Conservation (phyloP, 2,113 vertebrate genomes). For the Gobius niger region DNA sequence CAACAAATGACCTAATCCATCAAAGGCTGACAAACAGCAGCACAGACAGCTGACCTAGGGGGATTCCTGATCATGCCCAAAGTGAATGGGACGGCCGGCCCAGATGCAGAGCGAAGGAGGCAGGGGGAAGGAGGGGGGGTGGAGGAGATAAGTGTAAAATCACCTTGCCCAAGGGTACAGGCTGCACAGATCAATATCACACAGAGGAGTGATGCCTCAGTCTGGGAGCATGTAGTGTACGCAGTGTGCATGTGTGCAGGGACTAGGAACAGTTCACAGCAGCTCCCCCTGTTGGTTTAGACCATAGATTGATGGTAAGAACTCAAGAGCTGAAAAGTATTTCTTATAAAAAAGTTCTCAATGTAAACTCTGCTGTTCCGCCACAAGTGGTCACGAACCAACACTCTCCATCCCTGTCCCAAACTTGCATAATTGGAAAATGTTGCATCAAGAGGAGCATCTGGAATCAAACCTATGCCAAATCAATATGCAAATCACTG, state of each 20-base stretch:
- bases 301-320: too few species aligned
- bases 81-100: conserved; percentile 42
- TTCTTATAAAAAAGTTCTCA: neutral
- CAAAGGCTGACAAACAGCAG: conserved; percentile 35
- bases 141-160: conserved; percentile 64
- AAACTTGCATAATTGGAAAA: neutral
- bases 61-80: conserved; percentile 42
- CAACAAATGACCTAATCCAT: conserved; percentile 49
- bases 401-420: neutral
- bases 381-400: neutral
- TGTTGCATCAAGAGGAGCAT: neutral
- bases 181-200: conserved; percentile 68
- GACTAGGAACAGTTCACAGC: conserved; percentile 22
- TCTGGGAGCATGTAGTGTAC: conserved; percentile 23
- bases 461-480: conserved; percentile 6
- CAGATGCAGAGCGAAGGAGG: conserved; percentile 37
- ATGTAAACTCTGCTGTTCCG: too few species aligned
- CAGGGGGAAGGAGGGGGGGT: neutral
- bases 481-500: conserved; percentile 2
- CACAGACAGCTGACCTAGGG: conserved; percentile 53
- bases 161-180: conserved; percentile 75
- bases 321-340: neutral
- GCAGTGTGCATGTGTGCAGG: neutral
- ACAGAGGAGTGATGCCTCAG: conserved; percentile 59
- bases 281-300: conserved; percentile 43